These are phyloP conservation scores for Theonella swinhoei DNA, from an alignment of 37 sponge, comb jelly and placozoan species.

Conservation along the genomic window DNA sequence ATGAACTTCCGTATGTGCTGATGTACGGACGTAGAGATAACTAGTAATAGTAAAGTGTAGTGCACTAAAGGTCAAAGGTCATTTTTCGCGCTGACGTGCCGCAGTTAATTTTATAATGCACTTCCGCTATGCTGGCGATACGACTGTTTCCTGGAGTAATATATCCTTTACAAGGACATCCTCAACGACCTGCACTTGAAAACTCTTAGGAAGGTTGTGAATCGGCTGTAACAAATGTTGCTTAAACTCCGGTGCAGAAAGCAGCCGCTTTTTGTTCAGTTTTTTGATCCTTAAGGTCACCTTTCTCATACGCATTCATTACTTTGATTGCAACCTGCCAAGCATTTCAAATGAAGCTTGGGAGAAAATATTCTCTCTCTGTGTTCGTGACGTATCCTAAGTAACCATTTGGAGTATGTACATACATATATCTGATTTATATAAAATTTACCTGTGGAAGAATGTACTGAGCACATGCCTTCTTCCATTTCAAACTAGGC, in stretches of 20 bases:
- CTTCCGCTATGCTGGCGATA: too few relatives aligned
- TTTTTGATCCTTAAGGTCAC: slow-evolving; percentile 12
- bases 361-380: slow-evolving; percentile 11
- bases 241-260: slow-evolving; percentile 12
- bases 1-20: too few relatives aligned
- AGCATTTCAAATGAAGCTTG: not conserved
- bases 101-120: too few relatives aligned
- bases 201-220: not conserved
- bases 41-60: too few relatives aligned
- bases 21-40: too few relatives aligned
- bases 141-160: not conserved
- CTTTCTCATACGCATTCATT: not conserved
- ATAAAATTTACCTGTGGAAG: not conserved
- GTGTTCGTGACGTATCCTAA: slow-evolving; percentile 24
- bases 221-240: slow-evolving; percentile 6
- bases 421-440: not conserved
- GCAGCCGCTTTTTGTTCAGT: not conserved
- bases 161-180: not conserved
- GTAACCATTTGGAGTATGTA: not conserved
- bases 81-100: too few relatives aligned
- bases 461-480: not conserved
- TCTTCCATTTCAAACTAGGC: not conserved
- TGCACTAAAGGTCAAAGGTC: too few relatives aligned
- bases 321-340: slow-evolving; percentile 3
- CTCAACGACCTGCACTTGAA: slow-evolving; percentile 2